Evolutionary conservation across 2,888 invertebrate genomes (phyloP), one percentile per base, ranked within the genome.

Genomic region (Cerceris rybyensis): DNA sequence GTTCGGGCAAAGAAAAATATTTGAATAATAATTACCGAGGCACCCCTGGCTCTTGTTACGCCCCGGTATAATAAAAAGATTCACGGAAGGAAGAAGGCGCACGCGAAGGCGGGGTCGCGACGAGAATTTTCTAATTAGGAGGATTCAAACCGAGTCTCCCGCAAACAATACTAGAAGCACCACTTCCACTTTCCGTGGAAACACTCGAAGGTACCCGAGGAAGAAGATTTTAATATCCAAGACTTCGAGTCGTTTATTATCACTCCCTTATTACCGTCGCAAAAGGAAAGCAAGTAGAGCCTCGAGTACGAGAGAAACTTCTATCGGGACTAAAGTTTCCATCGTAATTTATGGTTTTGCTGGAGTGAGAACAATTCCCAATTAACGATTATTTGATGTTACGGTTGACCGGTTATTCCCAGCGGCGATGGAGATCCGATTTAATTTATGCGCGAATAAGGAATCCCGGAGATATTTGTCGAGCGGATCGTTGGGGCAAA

Each of bases 81-180:
- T 74, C 80, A 28, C 41, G 42, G 46, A 39, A 72, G 46, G 69
- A 75, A 65, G 75, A 75, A 67, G 68, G 73, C 76, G 81, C 69
- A 73, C 78, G 84, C 82, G 84, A 80, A 81, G 78, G 67, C 64
- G 73, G 78, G 75, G 82, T 79, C 70, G 87, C 78, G 74, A 88
- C 84, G 86, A 87, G 90, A 90, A 90, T 91, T 91, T 91, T 88
- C 89, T 90, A 91, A 91, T 91, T 91, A 91, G 90, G 86, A 88
- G 85, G 87, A 90, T 89, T 89, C 87, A 78, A 84, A 80, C 78
- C 81, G 82, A 75, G 28, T 1, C 28, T 78, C 82, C 78, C 78
- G 82, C 87, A 81, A 89, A 89, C 88, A 89, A 89, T 88, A 73
- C 81, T 77, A 66, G 81, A 84, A 84, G 80, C 78, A 82, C 77